A percentile compares a stretch with the other conserved stretches of the same genome.
phyloP scores from a whole-genome alignment of 2,888 invertebrate genomes.

The Harpagoxenus sublaevis region DNA sequence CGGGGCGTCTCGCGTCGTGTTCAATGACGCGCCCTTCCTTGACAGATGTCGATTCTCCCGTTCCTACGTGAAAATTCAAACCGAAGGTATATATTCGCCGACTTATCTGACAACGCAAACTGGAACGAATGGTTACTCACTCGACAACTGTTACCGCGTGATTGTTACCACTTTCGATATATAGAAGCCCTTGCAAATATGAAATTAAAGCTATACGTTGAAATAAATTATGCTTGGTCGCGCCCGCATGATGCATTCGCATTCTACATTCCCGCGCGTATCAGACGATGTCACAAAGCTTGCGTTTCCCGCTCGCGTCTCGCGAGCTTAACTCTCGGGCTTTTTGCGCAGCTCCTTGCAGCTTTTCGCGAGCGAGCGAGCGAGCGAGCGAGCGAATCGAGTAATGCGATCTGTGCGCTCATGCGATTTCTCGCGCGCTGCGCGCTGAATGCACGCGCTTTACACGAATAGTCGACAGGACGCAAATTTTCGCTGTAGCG shows the following conservation, averaged over 20 bases:
- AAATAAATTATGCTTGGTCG: conserved; percentile 4
- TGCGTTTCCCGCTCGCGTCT: not conserved
- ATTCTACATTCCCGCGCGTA: not conserved
- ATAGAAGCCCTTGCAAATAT: not conserved
- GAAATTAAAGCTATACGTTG: not conserved
- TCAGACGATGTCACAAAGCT: conserved; percentile 35
- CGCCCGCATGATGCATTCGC: not conserved
- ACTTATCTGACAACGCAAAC: not conserved
- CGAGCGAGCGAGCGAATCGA: conserved; percentile 21
- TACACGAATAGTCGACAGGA: conserved; percentile 13
- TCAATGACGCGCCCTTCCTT: not conserved
- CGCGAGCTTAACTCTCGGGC: conserved; percentile 34
- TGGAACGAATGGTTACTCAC: not conserved
- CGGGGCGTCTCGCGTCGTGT: not conserved
- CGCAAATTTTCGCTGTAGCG: conserved; percentile 24
- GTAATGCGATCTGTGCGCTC: conserved; percentile 50
- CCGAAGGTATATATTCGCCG: not conserved
- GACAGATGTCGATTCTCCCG: not conserved
- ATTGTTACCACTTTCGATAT: not conserved
- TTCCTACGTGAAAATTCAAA: conserved; percentile 1
- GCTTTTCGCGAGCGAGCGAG: conserved; percentile 37
- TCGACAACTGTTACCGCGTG: not conserved
- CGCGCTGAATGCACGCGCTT: conserved; percentile 6
- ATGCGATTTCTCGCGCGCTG: conserved; percentile 38
- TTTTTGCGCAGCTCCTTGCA: conserved; percentile 32